These are phyloP conservation scores for Strongylocentrotus purpuratus DNA, from an alignment of 35 echinoderm and acorn worm species.

Conservation along the genomic window DNA sequence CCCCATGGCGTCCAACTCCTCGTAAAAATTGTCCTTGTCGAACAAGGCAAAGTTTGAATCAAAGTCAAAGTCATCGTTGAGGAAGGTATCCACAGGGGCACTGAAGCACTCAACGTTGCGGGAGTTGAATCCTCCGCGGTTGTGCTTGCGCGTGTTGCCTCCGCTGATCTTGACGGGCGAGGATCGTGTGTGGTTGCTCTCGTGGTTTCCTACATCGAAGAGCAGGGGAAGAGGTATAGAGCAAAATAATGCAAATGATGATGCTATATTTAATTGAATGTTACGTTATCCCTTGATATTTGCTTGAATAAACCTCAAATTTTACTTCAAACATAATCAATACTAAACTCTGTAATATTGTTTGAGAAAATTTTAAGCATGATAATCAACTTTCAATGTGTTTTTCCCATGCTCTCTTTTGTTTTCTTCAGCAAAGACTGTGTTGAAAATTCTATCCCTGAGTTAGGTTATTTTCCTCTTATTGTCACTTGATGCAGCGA, in stretches of 20 bases:
- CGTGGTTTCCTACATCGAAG: slow-evolving; percentile 35
- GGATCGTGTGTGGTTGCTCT: slow-evolving; percentile 58
- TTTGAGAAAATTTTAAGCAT: too few relatives aligned
- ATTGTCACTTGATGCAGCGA: too few relatives aligned
- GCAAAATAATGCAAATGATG: neutral
- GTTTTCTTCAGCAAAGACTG: too few relatives aligned
- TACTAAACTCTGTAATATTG: too few relatives aligned
- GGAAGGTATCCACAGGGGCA: slow-evolving; percentile 76
- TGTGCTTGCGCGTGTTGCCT: slow-evolving; percentile 26
- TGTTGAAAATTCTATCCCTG: too few relatives aligned
- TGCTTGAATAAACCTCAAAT: too few relatives aligned
- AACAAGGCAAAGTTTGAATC: slow-evolving; percentile 87
- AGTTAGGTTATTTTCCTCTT: too few relatives aligned
- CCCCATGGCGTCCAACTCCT: slow-evolving; percentile 79
- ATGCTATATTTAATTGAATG: neutral
- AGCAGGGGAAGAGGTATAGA: neutral
- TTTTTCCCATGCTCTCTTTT: too few relatives aligned
- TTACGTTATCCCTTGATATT: too few relatives aligned
- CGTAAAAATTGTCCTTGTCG: slow-evolving; percentile 93
- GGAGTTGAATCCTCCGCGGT: slow-evolving; percentile 56
- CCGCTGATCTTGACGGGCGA: slow-evolving; percentile 77
- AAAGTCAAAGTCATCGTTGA: slow-evolving; percentile 95
- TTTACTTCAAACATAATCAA: too few relatives aligned
- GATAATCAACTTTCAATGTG: too few relatives aligned
- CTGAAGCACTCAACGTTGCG: slow-evolving; percentile 89